phyloP scores from a whole-genome alignment of 2,113 vertebrate species.

The Pachyramphus minor region DNA sequence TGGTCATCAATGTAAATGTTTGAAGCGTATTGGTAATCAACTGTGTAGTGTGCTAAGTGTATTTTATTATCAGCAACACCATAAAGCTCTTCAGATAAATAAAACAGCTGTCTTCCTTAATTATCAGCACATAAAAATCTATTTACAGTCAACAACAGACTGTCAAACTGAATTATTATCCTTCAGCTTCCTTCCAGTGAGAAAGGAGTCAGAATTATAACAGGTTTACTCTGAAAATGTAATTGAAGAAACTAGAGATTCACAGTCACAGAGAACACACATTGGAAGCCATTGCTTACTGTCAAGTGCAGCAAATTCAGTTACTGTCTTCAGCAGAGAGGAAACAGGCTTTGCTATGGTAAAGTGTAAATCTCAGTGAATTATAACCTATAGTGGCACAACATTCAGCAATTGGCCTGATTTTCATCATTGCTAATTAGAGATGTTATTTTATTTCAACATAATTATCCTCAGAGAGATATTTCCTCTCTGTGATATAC shows the following conservation, averaged over 20 bases:
- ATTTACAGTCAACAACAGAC: constrained; percentile 34
- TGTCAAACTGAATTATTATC: constrained; percentile 22
- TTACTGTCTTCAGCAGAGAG: background rate
- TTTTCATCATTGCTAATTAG: background rate
- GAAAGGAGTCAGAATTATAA: background rate
- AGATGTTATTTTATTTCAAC: constrained; percentile 11
- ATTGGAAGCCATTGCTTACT: background rate
- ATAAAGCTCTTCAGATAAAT: constrained; percentile 59
- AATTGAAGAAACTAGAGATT: background rate
- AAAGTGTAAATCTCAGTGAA: background rate
- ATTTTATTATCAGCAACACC: constrained; percentile 68
- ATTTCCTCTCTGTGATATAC: background rate
- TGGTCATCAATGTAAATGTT: background rate
- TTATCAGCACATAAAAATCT: constrained; percentile 33
- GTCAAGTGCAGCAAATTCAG: background rate
- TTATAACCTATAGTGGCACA: background rate
- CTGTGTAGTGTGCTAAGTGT: constrained; percentile 68
- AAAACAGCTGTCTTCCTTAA: constrained; percentile 43
- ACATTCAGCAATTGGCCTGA: constrained; percentile 4
- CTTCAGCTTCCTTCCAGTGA: background rate
- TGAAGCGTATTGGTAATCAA: constrained; percentile 61
- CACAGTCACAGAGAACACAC: background rate
- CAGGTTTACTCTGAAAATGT: background rate
- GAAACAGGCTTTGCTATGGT: background rate
- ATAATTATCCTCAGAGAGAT: constrained; percentile 25